A percentile compares a stretch with the other conserved stretches of the same genome.
These are phyloP conservation scores for Catharus ustulatus DNA, from an alignment of 2,797 vertebrate genomes.

Conservation along the genomic window DNA sequence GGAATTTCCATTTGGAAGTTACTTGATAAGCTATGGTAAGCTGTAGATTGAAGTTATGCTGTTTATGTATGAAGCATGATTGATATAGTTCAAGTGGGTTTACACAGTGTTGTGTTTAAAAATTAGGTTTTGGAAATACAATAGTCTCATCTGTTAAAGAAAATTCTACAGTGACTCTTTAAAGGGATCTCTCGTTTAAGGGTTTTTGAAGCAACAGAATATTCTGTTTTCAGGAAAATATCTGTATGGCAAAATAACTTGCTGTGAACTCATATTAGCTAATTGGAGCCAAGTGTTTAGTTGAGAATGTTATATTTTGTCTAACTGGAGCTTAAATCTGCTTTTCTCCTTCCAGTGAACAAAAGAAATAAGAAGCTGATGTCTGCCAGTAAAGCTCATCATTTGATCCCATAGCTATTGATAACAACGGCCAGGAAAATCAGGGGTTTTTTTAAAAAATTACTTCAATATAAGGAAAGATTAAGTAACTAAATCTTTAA, in stretches of 20 bases:
- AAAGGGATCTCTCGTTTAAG: neutral
- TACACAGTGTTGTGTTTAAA: neutral
- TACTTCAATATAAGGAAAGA: neutral
- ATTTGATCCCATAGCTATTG: neutral
- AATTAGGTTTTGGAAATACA: neutral
- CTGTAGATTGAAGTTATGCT: neutral
- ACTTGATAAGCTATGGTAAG: neutral
- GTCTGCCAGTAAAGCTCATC: neutral
- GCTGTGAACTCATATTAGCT: accelerated
- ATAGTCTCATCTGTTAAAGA: neutral
- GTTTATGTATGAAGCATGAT: neutral
- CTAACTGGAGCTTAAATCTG: neutral
- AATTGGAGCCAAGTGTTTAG: neutral
- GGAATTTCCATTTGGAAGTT: neutral
- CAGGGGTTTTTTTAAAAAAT: neutral
- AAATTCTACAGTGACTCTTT: neutral
- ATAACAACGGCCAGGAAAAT: neutral
- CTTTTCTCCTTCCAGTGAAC: neutral
- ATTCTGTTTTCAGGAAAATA: neutral
- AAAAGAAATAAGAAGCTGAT: neutral
- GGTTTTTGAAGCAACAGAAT: neutral
- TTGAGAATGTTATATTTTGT: neutral
- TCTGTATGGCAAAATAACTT: neutral
- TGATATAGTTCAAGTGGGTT: neutral
- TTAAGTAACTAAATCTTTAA: neutral